These are phyloP conservation scores for Cryptoleucopteryx plumbea DNA, from an alignment of 2,113 vertebrate genomes.

Conservation along the genomic window DNA sequence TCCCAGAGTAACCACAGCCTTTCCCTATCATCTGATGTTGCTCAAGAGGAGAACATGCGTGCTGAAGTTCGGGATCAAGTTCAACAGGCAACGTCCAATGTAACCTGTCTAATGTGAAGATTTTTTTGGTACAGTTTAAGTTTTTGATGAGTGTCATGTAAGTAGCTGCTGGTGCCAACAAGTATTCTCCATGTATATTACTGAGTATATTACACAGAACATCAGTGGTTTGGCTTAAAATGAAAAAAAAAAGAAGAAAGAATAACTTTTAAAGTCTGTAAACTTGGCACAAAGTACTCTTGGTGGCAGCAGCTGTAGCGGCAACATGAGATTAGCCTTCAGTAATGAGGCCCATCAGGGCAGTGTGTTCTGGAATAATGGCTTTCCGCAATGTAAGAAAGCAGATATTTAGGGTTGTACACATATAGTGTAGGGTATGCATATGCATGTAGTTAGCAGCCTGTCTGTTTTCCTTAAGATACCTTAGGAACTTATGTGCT, in stretches of 20 bases:
- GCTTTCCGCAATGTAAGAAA: not conserved
- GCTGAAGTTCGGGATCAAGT: not conserved
- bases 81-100: not conserved
- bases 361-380: not conserved
- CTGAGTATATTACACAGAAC: not conserved
- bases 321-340: not conserved
- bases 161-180: not conserved
- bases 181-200: not conserved
- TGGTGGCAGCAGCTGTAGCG: not conserved
- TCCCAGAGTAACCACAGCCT: not conserved
- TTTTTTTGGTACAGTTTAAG: not conserved
- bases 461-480: not conserved
- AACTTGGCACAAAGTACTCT: not conserved
- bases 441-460: not conserved
- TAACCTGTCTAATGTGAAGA: not conserved
- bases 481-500: not conserved
- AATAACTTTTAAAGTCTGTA: not conserved
- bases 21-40: not conserved
- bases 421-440: accelerated
- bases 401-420: not conserved
- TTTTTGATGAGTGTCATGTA: not conserved
- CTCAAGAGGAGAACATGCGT: not conserved
- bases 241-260: not conserved
- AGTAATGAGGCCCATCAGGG: not conserved
- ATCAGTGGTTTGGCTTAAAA: not conserved